phyloP scores from a whole-genome alignment of 1,140 invertebrate genomes.

The Lepidurus packardi region DNA sequence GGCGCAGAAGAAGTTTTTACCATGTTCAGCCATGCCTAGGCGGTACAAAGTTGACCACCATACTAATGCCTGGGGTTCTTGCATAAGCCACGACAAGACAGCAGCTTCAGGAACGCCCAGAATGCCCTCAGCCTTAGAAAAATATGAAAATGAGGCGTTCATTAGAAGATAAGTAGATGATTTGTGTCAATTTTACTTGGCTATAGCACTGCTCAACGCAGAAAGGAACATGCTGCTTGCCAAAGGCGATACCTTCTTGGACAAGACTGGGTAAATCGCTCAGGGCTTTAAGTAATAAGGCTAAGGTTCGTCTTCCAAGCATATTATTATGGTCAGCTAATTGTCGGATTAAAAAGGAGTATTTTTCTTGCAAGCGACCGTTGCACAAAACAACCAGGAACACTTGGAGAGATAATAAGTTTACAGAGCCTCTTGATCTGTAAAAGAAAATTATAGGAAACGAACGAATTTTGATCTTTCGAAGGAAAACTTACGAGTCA shows the following conservation, averaged over 20 bases:
- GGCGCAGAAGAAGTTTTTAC: slow-evolving; percentile 39
- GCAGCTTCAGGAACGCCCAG: slow-evolving; percentile 52
- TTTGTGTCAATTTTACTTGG: slow-evolving; percentile 46
- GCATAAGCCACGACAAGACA: slow-evolving; percentile 53
- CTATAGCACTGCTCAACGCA: slow-evolving; percentile 56
- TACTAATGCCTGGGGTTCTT: slow-evolving; percentile 54
- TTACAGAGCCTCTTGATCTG: slow-evolving; percentile 48
- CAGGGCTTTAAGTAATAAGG: slow-evolving; percentile 51
- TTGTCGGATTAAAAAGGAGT: slow-evolving; percentile 56
- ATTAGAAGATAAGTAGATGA: neutral
- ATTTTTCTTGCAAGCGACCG: slow-evolving; percentile 56
- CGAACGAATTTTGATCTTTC: neutral
- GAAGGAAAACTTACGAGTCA: slow-evolving; percentile 51
- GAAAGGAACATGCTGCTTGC: slow-evolving; percentile 48
- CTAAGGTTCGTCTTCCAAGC: slow-evolving; percentile 53
- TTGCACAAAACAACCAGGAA: slow-evolving; percentile 54
- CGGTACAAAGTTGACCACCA: slow-evolving; percentile 58
- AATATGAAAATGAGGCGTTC: slow-evolving; percentile 29
- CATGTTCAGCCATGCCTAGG: slow-evolving; percentile 51
- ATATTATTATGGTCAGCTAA: slow-evolving; percentile 61
- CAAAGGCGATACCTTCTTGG: slow-evolving; percentile 52
- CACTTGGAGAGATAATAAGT: slow-evolving; percentile 55
- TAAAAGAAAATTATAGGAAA: slow-evolving; percentile 40
- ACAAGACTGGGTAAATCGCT: slow-evolving; percentile 52
- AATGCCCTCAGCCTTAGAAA: slow-evolving; percentile 47